Evolutionary conservation across 2,113 vertebrate species (phyloP).

Genomic region (Pogonocichla stellata): DNA sequence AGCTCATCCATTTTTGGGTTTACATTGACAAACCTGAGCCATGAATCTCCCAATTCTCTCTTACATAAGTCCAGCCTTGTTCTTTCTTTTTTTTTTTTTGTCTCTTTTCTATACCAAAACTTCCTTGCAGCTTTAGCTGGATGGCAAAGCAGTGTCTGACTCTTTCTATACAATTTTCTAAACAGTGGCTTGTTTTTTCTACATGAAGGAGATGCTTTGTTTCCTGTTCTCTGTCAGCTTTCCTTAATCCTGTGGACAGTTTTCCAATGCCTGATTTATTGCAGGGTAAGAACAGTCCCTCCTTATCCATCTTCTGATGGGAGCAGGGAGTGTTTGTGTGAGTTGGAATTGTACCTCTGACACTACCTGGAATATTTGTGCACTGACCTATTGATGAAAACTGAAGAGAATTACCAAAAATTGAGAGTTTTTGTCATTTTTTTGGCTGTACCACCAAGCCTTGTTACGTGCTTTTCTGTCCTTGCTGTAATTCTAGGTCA

Average conservation of each 20-base stretch:
- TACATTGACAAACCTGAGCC: conserved; percentile 52
- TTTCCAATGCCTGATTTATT: not conserved
- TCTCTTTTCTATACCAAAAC: not conserved
- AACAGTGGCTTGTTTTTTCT: conserved; percentile 19
- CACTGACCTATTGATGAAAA: not conserved
- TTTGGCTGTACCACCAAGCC: not conserved
- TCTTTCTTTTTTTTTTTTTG: not conserved
- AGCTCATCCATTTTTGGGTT: conserved; percentile 45
- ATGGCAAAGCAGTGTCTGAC: conserved; percentile 30
- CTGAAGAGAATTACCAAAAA: not conserved
- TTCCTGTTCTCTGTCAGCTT: not conserved
- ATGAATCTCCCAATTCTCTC: not conserved
- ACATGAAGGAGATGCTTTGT: conserved; percentile 12
- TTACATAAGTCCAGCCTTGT: not conserved
- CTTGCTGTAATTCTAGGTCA: not conserved
- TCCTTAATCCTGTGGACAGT: not conserved
- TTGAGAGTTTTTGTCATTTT: not conserved
- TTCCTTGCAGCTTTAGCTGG: not conserved
- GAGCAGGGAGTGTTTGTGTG: not conserved
- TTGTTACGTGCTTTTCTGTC: not conserved
- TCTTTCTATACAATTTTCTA: conserved; percentile 42
- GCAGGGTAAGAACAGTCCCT: not conserved
- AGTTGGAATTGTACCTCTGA: not conserved
- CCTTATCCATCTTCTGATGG: not conserved
- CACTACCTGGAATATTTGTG: not conserved